Conservation (phyloP, 2,113 vertebrate species). For the Carlito syrichta region DNA sequence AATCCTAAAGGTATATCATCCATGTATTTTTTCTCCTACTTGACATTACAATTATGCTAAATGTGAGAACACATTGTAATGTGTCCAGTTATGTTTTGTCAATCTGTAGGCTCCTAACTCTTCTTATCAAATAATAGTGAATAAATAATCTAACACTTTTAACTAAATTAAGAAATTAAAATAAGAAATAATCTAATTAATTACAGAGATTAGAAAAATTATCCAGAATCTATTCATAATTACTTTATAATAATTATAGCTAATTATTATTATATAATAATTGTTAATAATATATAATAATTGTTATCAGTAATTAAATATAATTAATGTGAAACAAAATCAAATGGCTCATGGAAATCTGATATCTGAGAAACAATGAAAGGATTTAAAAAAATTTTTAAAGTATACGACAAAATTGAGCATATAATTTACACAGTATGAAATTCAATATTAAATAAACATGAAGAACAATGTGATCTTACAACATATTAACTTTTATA, state of each 20-base stretch:
- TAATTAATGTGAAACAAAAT: not conserved
- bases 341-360: not conserved
- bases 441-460: not conserved
- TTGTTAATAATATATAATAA: too few relatives aligned
- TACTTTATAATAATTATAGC: not conserved
- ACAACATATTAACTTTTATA: slow-evolving; percentile 8
- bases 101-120: not conserved
- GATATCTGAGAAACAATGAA: not conserved
- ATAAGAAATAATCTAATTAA: not conserved
- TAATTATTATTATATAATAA: not conserved
- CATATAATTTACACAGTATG: not conserved
- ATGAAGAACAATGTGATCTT: not conserved
- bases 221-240: not conserved
- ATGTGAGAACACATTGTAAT: not conserved
- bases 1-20: not conserved
- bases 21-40: not conserved
- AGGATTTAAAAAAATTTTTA: not conserved
- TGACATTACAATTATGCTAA: not conserved
- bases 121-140: not conserved
- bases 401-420: not conserved
- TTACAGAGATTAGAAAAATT: not conserved
- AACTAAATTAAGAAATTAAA: not conserved
- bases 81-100: not conserved
- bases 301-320: not conserved
- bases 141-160: not conserved